phyloP scores from a whole-genome alignment of 2,888 invertebrate genomes.

The Synergus itoensis region DNA sequence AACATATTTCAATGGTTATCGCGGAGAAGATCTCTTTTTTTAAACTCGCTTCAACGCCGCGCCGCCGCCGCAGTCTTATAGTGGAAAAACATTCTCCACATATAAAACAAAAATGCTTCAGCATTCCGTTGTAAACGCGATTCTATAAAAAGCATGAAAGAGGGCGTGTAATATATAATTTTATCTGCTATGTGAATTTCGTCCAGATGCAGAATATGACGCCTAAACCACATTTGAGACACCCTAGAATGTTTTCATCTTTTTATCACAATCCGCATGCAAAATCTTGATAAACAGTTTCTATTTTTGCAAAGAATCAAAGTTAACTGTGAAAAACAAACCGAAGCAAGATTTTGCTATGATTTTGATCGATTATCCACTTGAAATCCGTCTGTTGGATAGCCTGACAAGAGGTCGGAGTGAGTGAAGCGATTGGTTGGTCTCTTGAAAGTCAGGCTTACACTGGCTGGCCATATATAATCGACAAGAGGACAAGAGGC shows the following conservation, averaged over 20 bases:
- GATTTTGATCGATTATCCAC: conserved; percentile 21
- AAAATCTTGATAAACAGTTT: neutral
- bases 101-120: conserved; percentile 2
- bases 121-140: conserved; percentile 4
- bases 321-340: neutral
- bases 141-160: conserved; percentile 10
- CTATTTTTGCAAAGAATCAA: neutral
- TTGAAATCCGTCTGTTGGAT: conserved; percentile 24
- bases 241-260: too few relatives aligned
- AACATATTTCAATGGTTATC: conserved; percentile 54
- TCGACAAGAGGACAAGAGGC: neutral
- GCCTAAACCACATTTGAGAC: too few relatives aligned
- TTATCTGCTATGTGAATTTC: neutral
- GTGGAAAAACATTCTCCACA: conserved; percentile 19
- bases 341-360: neutral
- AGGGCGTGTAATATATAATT: neutral
- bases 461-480: conserved; percentile 22
- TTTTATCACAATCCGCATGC: too few relatives aligned
- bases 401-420: neutral
- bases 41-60: conserved; percentile 32
- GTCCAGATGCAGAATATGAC: neutral
- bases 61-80: conserved; percentile 6
- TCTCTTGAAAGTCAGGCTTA: conserved; percentile 57
- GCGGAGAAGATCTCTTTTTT: conserved; percentile 46
- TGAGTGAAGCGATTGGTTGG: conserved; percentile 50